A percentile compares a stretch with the other conserved stretches of the same genome.
Conservation (phyloP, 2,888 invertebrate species). For the Falcaria lacertinaria region DNA sequence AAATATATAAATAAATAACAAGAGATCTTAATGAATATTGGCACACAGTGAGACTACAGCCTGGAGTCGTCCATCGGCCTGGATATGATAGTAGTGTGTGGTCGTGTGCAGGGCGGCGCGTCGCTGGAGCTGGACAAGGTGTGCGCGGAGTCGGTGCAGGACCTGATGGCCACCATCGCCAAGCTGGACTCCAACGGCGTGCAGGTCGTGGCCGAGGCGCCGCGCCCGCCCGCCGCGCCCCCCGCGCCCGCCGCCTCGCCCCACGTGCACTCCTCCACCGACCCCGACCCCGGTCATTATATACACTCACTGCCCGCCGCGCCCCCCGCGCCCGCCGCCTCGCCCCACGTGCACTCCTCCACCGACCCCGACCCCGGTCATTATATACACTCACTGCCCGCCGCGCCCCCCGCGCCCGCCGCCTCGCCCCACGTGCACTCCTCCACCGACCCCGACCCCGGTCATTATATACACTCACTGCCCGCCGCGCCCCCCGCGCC, state of each 20-base stretch:
- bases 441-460: constrained; percentile 80
- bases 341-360: constrained; percentile 82
- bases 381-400: constrained; percentile 4
- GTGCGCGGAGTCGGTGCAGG: constrained; percentile 91
- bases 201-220: constrained; percentile 79
- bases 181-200: constrained; percentile 93
- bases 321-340: constrained; percentile 17
- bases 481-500: constrained; percentile 60
- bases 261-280: constrained; percentile 88
- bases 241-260: constrained; percentile 74
- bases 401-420: constrained; percentile 59
- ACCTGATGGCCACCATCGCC: constrained; percentile 92
- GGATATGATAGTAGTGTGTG: not conserved
- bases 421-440: constrained; percentile 80
- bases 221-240: constrained; percentile 71
- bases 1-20: too few species aligned
- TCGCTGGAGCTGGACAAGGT: constrained; percentile 85
- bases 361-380: constrained; percentile 72
- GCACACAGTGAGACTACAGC: too few species aligned
- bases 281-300: constrained; percentile 44
- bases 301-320: not conserved
- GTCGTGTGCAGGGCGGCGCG: constrained; percentile 41
- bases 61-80: too few species aligned
- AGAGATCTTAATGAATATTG: too few species aligned
- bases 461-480: not conserved